A percentile compares a stretch with the other conserved stretches of the same genome.
Evolutionary conservation across 2,113 vertebrate species (phyloP).

Genomic region (Argyrosomus japonicus): DNA sequence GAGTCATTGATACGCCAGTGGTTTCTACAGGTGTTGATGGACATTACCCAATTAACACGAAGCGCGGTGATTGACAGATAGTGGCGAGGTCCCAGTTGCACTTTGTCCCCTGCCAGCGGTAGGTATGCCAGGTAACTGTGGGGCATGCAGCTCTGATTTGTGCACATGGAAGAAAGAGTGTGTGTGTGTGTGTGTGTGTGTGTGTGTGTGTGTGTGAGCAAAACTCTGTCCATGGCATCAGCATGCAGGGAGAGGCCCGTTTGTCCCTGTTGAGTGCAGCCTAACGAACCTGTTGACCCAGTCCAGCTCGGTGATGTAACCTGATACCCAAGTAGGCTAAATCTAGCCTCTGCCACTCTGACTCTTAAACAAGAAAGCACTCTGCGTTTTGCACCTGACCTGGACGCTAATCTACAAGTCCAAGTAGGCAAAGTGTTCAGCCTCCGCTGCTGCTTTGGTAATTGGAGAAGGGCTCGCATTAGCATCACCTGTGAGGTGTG

Average conservation of each 20-base stretch:
- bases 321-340: slow-evolving; percentile 63
- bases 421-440: slow-evolving; percentile 38
- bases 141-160: slow-evolving; percentile 44
- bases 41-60: neutral
- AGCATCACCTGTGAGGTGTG: slow-evolving; percentile 33
- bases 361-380: slow-evolving; percentile 69
- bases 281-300: slow-evolving; percentile 75
- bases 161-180: slow-evolving; percentile 55
- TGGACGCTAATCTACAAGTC: slow-evolving; percentile 68
- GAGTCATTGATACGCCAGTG: slow-evolving; percentile 22
- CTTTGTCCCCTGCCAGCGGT: slow-evolving; percentile 8
- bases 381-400: slow-evolving; percentile 69
- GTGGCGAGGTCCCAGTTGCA: neutral
- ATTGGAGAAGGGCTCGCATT: slow-evolving; percentile 57
- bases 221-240: slow-evolving; percentile 57
- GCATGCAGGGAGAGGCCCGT: slow-evolving; percentile 61
- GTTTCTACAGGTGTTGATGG: slow-evolving; percentile 29
- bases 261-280: slow-evolving; percentile 37
- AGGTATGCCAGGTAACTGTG: slow-evolving; percentile 16
- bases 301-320: slow-evolving; percentile 71
- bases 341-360: slow-evolving; percentile 60
- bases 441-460: slow-evolving; percentile 42
- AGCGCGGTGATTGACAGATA: neutral
- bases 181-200: neutral
- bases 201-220: slow-evolving; percentile 16